Evolutionary conservation across 1,140 invertebrate genomes (phyloP).

Genomic region (Frieseomelitta varia): DNA sequence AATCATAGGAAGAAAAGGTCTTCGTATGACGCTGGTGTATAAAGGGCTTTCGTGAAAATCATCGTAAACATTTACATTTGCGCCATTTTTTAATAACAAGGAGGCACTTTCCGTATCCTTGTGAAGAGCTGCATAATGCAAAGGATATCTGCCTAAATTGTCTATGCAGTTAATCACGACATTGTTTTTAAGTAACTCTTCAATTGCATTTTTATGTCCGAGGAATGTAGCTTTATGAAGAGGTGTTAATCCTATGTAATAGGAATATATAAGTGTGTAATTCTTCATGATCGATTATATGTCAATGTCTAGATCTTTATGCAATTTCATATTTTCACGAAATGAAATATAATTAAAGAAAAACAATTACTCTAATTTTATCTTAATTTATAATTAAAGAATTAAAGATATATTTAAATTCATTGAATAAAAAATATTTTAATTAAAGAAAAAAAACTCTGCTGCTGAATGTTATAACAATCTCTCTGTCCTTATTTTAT

Average conservation of each 20-base stretch:
- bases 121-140: neutral
- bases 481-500: no score
- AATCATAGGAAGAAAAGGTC: constrained; percentile 1
- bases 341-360: no score
- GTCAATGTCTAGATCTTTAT: no score
- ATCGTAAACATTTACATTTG: constrained; percentile 3
- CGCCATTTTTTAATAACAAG: neutral
- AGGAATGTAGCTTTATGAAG: neutral
- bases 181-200: neutral
- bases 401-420: no score
- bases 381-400: neutral
- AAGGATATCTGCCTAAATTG: neutral
- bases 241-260: neutral
- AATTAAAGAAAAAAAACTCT: no score
- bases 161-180: neutral
- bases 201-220: neutral
- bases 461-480: no score
- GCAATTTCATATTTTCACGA: no score
- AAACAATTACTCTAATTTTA: no score
- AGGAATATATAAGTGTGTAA: neutral
- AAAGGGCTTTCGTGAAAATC: constrained; percentile 2
- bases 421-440: no score
- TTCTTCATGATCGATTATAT: neutral
- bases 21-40: neutral
- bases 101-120: neutral